A percentile compares a stretch with the other conserved stretches of the same genome.
phyloP scores from a whole-genome alignment of 2,797 vertebrate genomes.

The Enteromius thamalakanensis region DNA sequence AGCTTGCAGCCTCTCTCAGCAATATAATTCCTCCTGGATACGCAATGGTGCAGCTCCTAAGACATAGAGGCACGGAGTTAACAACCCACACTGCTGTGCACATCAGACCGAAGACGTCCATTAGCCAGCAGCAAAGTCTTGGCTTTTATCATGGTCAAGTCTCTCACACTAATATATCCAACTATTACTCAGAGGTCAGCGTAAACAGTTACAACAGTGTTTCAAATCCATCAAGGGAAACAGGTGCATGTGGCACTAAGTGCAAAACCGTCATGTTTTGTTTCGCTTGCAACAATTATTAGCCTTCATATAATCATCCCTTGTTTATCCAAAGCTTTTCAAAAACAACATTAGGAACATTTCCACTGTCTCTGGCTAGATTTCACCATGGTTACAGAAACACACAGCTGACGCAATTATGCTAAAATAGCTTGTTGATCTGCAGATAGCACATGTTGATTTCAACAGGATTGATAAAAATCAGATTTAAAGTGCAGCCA shows the following conservation, averaged over 20 bases:
- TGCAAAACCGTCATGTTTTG: slow-evolving; percentile 31
- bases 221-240: slow-evolving; percentile 22
- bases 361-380: slow-evolving; percentile 46
- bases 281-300: neutral
- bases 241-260: neutral
- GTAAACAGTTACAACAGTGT: neutral
- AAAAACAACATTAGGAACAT: slow-evolving; percentile 40
- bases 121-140: neutral
- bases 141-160: slow-evolving; percentile 3
- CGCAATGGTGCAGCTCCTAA: slow-evolving; percentile 88
- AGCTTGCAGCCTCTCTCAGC: slow-evolving; percentile 81
- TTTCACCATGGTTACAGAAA: slow-evolving; percentile 66
- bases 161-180: neutral
- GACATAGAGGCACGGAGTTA: slow-evolving; percentile 9
- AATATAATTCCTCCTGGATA: slow-evolving; percentile 87
- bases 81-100: neutral
- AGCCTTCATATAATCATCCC: slow-evolving; percentile 34
- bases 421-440: slow-evolving; percentile 54
- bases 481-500: slow-evolving; percentile 37
- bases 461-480: slow-evolving; percentile 52
- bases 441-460: slow-evolving; percentile 40
- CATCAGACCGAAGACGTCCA: neutral
- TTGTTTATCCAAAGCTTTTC: slow-evolving; percentile 30
- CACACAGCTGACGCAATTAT: slow-evolving; percentile 24
- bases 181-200: neutral